Conservation (phyloP, 1,140 invertebrate species). For the Pogonus chalceus region DNA sequence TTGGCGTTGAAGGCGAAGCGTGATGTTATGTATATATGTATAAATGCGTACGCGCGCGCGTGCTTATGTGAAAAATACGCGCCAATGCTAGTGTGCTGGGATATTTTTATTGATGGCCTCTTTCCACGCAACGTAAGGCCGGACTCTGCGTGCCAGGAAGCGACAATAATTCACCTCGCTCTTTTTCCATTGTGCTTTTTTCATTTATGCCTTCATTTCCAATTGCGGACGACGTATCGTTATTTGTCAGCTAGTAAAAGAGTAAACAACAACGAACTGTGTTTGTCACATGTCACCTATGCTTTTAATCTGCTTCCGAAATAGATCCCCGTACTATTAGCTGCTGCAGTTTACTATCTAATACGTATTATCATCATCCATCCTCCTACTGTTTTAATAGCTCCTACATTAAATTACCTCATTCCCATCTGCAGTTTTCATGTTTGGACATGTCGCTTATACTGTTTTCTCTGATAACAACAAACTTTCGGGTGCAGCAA, state of each 20-base stretch:
- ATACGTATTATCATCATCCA: too few species aligned
- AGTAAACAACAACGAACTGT: neutral
- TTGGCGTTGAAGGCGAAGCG: neutral
- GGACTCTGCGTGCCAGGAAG: neutral
- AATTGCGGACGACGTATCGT: neutral
- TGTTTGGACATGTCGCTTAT: neutral
- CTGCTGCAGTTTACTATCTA: too few species aligned
- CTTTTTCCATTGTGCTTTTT: neutral
- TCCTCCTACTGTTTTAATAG: neutral
- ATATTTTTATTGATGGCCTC: neutral
- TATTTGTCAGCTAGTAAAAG: neutral
- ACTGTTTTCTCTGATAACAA: neutral
- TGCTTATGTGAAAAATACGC: neutral
- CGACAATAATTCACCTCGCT: neutral
- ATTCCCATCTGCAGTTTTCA: neutral
- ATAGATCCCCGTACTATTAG: neutral
- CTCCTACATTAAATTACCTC: neutral
- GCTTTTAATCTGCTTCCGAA: neutral
- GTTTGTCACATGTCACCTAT: neutral
- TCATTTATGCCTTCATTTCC: neutral
- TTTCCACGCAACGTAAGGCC: neutral
- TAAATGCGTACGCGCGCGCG: too few species aligned
- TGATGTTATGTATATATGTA: neutral
- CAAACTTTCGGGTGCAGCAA: neutral
- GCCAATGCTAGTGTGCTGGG: neutral